A percentile compares a stretch with the other conserved stretches of the same genome.
Conservation (phyloP, 1,140 invertebrate genomes). For the Lethrus apterus region DNA sequence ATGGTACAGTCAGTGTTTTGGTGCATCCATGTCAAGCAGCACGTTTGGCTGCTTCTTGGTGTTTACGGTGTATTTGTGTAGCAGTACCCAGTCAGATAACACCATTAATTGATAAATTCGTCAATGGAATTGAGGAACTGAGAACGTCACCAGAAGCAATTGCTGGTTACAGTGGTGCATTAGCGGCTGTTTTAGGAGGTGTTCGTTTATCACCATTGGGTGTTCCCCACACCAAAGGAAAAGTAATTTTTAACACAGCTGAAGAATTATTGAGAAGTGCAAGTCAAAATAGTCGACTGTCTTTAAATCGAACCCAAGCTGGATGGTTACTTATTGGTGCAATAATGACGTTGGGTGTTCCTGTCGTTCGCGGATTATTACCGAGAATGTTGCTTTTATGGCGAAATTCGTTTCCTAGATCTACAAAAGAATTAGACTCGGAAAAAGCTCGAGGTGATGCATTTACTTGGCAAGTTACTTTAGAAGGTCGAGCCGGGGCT, state of each 20-base stretch:
- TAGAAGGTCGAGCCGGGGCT: conserved; percentile 94
- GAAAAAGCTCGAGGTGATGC: conserved; percentile 96
- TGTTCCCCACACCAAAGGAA: conserved; percentile 92
- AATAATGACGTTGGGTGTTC: conserved; percentile 87
- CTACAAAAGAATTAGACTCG: conserved; percentile 90
- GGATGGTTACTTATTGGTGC: conserved; percentile 96
- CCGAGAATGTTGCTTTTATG: conserved; percentile 92
- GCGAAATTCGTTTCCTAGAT: conserved; percentile 96
- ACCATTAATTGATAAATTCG: conserved; percentile 82
- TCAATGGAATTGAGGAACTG: conserved; percentile 80
- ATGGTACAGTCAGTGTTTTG: conserved; percentile 65
- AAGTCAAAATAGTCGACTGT: conserved; percentile 93
- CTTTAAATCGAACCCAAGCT: conserved; percentile 89
- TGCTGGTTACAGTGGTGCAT: conserved; percentile 84
- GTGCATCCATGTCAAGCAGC: conserved; percentile 90
- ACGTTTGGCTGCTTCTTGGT: conserved; percentile 89
- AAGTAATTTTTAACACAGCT: conserved; percentile 94
- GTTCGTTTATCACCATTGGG: conserved; percentile 87
- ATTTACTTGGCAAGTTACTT: conserved; percentile 97
- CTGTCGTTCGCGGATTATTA: conserved; percentile 81
- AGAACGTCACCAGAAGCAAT: conserved; percentile 90
- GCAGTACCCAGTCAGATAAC: conserved; percentile 91
- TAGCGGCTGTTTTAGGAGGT: conserved; percentile 88
- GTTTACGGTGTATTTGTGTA: conserved; percentile 82
- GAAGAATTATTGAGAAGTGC: conserved; percentile 95